phyloP scores from a whole-genome alignment of 2,113 vertebrate species.

The Scopus umbretta region DNA sequence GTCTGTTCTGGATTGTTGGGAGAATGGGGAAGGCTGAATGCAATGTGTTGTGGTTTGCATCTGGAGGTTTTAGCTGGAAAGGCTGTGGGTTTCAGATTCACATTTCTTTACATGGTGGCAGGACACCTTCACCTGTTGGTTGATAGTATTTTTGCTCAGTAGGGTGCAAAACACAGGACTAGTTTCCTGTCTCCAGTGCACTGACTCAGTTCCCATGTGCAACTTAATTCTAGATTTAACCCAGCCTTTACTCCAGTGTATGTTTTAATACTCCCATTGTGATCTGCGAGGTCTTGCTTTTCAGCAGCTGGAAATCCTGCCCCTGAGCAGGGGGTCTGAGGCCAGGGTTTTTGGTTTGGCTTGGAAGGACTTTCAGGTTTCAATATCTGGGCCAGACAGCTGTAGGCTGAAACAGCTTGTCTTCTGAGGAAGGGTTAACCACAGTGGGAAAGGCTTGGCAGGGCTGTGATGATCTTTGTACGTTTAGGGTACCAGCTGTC shows the following conservation, averaged over 20 bases:
- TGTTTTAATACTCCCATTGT: not conserved
- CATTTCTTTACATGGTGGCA: not conserved
- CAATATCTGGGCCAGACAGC: not conserved
- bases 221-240: not conserved
- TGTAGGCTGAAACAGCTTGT: not conserved
- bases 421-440: not conserved
- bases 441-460: not conserved
- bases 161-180: not conserved
- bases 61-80: not conserved
- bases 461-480: not conserved
- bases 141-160: not conserved
- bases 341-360: not conserved
- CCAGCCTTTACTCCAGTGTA: not conserved
- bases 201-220: not conserved
- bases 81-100: not conserved
- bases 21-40: not conserved
- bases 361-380: not conserved
- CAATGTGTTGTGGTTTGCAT: not conserved
- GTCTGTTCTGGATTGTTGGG: not conserved
- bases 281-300: not conserved
- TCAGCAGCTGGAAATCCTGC: not conserved
- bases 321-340: not conserved
- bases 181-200: not conserved
- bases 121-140: not conserved
- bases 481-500: not conserved